phyloP scores from a whole-genome alignment of 2,113 vertebrate genomes.

The Cinclus cinclus region DNA sequence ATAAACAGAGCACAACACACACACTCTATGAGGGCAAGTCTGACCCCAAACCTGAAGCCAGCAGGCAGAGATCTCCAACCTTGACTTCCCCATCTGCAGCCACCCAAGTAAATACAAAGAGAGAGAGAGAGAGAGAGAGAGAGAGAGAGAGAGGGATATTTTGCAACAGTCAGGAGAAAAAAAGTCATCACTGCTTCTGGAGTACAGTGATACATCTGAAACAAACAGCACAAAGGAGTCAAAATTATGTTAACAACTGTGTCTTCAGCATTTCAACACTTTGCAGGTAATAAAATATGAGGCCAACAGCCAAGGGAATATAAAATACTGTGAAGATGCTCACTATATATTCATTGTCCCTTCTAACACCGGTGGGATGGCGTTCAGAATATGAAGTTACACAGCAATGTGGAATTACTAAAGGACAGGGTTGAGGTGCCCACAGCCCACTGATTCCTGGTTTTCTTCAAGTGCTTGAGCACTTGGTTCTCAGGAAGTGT shows the following conservation, averaged over 20 bases:
- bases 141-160: not conserved
- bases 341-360: not conserved
- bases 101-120: not conserved
- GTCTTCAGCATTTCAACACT: not conserved
- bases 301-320: not conserved
- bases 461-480: not conserved
- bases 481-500: not conserved
- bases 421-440: not conserved
- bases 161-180: not conserved
- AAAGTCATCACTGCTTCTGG: not conserved
- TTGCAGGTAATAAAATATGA: not conserved
- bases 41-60: not conserved
- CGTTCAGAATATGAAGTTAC: not conserved
- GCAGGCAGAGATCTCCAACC: not conserved
- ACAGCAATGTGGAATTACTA: not conserved
- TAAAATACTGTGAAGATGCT: not conserved
- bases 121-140: not conserved
- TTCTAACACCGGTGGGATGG: not conserved
- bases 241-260: not conserved
- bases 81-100: not conserved
- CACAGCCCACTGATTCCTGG: not conserved
- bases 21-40: fast-evolving
- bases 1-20: not conserved
- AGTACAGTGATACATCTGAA: fast-evolving
- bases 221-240: not conserved